These are phyloP conservation scores for Galleria mellonella DNA, from an alignment of 1,140 invertebrate species.

Conservation along the genomic window DNA sequence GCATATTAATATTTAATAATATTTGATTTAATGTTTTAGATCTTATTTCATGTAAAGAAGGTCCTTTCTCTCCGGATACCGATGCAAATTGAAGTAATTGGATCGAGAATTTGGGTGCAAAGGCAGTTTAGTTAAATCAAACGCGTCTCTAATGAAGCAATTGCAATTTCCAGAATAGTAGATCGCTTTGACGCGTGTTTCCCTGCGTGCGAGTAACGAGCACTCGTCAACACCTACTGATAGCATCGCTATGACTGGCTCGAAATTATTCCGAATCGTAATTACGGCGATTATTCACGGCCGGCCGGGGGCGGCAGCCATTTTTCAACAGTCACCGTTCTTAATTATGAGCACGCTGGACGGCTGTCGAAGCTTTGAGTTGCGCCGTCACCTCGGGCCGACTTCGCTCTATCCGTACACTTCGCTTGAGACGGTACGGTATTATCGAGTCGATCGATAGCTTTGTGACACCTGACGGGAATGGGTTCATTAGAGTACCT, in stretches of 20 bases:
- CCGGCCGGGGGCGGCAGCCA: slow-evolving; percentile 70
- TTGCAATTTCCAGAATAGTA: slow-evolving; percentile 45
- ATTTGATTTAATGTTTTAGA: too few relatives aligned
- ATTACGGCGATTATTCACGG: slow-evolving; percentile 74
- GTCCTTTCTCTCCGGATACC: too few relatives aligned
- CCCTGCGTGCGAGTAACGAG: slow-evolving; percentile 68
- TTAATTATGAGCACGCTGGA: slow-evolving; percentile 71
- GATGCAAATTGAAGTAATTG: too few relatives aligned
- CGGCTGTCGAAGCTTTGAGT: slow-evolving; percentile 71
- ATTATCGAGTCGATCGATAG: slow-evolving; percentile 23
- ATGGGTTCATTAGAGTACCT: too few relatives aligned
- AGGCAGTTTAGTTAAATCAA: background rate
- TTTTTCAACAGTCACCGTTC: slow-evolving; percentile 75
- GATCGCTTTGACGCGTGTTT: slow-evolving; percentile 12
- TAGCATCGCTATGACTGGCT: slow-evolving; percentile 73
- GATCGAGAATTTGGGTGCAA: too few relatives aligned
- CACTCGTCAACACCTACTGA: slow-evolving; percentile 69
- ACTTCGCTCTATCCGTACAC: slow-evolving; percentile 38
- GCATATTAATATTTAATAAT: too few relatives aligned
- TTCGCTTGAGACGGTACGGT: slow-evolving; percentile 16
- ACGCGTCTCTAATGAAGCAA: slow-evolving; percentile 29
- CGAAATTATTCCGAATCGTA: slow-evolving; percentile 74
- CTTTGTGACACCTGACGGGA: background rate
- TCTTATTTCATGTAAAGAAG: too few relatives aligned
- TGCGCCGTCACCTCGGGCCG: slow-evolving; percentile 66